These are phyloP conservation scores for Clarias pachynema DNA, from an alignment of 2,797 vertebrate species.

Conservation along the genomic window DNA sequence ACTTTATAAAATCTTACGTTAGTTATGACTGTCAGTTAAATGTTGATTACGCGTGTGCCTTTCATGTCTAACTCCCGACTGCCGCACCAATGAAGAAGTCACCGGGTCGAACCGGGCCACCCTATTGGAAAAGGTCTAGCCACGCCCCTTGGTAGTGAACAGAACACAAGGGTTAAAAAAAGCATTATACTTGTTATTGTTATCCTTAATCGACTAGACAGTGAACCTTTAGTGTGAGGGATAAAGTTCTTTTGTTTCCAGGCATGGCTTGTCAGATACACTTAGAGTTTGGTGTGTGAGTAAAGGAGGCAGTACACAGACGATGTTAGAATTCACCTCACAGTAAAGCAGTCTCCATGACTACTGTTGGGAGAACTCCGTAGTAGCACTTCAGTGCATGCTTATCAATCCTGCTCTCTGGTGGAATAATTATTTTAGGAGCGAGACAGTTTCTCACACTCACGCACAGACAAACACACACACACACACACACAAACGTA, in stretches of 20 bases:
- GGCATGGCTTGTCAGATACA: constrained; percentile 39
- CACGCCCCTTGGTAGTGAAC: background rate
- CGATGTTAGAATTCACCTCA: constrained; percentile 48
- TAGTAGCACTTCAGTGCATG: constrained; percentile 45
- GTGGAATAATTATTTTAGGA: constrained; percentile 46
- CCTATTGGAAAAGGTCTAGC: background rate
- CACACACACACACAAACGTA: background rate
- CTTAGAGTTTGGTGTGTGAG: constrained; percentile 28
- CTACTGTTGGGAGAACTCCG: constrained; percentile 45
- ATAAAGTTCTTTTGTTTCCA: constrained; percentile 39
- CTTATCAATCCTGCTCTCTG: constrained; percentile 49
- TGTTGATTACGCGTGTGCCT: background rate
- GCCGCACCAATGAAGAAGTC: background rate
- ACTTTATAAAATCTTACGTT: background rate
- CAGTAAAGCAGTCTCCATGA: constrained; percentile 53
- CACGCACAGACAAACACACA: background rate
- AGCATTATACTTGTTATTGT: background rate
- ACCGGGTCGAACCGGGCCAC: background rate
- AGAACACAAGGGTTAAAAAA: background rate
- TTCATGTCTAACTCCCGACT: background rate
- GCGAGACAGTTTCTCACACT: constrained; percentile 10
- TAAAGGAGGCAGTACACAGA: constrained; percentile 9
- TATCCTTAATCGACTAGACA: constrained; percentile 6
- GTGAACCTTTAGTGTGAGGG: background rate
- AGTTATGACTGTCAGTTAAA: background rate